Percentiles rank a stretch among this genome's conserved stretches.
phyloP scores from a whole-genome alignment of 1,140 invertebrate genomes.

The Stegodyphus mimosarum region DNA sequence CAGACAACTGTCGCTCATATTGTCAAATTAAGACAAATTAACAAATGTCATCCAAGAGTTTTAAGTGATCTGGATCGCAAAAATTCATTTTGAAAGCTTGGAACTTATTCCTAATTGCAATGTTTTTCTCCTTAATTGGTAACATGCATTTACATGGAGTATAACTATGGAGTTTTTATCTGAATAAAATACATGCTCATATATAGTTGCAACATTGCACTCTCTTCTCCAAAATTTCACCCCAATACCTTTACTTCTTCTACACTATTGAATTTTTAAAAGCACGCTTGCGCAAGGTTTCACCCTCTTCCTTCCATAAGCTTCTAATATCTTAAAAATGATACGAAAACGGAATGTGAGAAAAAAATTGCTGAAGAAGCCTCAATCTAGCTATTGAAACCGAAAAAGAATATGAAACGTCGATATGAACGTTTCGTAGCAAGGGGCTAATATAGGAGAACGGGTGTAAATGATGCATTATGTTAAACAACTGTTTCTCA shows the following conservation, averaged over 20 bases:
- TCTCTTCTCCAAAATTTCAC: too few species aligned
- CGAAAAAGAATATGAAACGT: constrained; percentile 6
- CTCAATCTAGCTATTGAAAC: constrained; percentile 13
- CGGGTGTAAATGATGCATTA: constrained; percentile 57
- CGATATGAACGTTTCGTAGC: constrained; percentile 22
- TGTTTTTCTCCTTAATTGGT: too few species aligned
- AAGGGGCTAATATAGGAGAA: constrained; percentile 15
- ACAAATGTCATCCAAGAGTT: too few species aligned
- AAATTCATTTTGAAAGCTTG: too few species aligned
- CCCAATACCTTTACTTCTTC: not conserved
- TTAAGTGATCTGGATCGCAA: too few species aligned
- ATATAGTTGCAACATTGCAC: too few species aligned
- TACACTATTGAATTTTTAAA: constrained; percentile 3
- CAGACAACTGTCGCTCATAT: too few species aligned
- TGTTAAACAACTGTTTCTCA: constrained; percentile 58
- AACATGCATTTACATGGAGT: too few species aligned
- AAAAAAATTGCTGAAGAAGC: not conserved
- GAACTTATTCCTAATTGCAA: too few species aligned
- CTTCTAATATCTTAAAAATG: not conserved
- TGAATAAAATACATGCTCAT: too few species aligned
- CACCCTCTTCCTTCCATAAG: not conserved
- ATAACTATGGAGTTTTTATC: too few species aligned
- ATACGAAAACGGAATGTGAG: not conserved
- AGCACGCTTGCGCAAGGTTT: not conserved
- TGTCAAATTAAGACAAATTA: too few species aligned